A percentile compares a stretch with the other conserved stretches of the same genome.
These are phyloP conservation scores for Fulmarus glacialis DNA, from an alignment of 2,113 vertebrate genomes.

Conservation along the genomic window DNA sequence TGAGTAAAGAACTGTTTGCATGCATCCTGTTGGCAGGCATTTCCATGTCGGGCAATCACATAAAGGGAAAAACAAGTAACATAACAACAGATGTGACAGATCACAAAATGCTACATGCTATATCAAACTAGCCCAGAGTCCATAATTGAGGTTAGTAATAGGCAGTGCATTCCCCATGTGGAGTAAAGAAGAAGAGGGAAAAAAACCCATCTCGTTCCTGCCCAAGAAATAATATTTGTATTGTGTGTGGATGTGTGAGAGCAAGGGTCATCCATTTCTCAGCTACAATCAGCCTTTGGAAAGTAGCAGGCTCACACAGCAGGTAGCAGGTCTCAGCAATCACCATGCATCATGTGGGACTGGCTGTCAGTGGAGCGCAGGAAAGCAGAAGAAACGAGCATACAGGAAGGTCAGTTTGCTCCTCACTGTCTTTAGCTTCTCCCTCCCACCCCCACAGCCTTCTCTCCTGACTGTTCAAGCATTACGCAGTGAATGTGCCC, in stretches of 20 bases:
- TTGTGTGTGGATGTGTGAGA: neutral
- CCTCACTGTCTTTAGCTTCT: neutral
- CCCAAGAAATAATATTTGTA: neutral
- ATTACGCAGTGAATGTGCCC: neutral
- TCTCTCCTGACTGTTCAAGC: neutral
- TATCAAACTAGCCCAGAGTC: neutral
- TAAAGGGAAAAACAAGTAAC: neutral
- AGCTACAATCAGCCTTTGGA: conserved; percentile 33
- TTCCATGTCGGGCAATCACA: neutral
- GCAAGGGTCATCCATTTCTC: conserved; percentile 41
- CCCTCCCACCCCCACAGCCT: neutral
- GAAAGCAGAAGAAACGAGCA: conserved; percentile 7
- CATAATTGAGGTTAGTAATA: neutral
- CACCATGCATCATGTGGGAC: neutral
- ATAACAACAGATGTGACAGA: neutral
- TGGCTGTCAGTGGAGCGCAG: neutral
- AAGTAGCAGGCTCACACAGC: conserved; percentile 10
- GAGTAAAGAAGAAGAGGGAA: neutral
- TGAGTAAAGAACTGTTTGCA: neutral
- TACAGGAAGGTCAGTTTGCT: neutral
- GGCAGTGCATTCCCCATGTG: neutral
- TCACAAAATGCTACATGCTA: neutral
- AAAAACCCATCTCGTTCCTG: neutral
- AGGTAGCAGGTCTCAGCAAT: conserved; percentile 34
- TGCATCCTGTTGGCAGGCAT: neutral